phyloP scores from a whole-genome alignment of 2,797 vertebrate genomes.

The Rhinoraja longicauda region DNA sequence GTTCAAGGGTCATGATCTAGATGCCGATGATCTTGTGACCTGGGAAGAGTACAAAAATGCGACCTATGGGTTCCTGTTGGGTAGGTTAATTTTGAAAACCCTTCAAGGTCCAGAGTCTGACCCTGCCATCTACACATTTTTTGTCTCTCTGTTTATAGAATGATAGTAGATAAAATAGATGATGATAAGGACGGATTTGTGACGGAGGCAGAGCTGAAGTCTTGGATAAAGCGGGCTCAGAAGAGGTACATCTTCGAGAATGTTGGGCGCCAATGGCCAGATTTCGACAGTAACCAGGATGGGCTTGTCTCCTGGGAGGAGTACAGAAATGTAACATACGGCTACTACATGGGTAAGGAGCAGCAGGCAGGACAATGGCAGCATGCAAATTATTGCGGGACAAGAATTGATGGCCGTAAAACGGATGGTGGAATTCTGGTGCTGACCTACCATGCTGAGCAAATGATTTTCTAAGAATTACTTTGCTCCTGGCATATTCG shows the following conservation, averaged over 20 bases:
- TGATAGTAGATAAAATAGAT: constrained; percentile 76
- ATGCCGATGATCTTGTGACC: constrained; percentile 78
- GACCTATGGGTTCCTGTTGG: constrained; percentile 89
- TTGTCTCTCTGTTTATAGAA: constrained; percentile 53
- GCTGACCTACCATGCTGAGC: not conserved
- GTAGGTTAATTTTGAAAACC: constrained; percentile 57
- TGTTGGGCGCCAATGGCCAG: constrained; percentile 68
- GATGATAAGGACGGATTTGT: constrained; percentile 64
- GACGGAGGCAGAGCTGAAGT: constrained; percentile 68
- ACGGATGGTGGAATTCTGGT: not conserved
- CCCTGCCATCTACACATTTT: constrained; percentile 30
- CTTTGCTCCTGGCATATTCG: not conserved
- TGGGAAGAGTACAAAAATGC: constrained; percentile 98
- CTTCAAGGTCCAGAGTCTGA: constrained; percentile 23
- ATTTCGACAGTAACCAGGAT: constrained; percentile 66
- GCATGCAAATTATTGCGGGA: not conserved
- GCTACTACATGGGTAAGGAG: constrained; percentile 73
- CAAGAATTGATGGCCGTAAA: not conserved
- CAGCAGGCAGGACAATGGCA: not conserved
- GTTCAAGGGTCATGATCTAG: constrained; percentile 94
- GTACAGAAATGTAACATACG: constrained; percentile 75
- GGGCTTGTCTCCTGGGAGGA: constrained; percentile 74
- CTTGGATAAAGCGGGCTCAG: constrained; percentile 72
- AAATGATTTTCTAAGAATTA: not conserved
- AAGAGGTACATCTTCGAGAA: constrained; percentile 65